Base-by-base conservation (phyloP, 1,140 invertebrate genomes). In the Belonocnema kinseyi region DNA sequence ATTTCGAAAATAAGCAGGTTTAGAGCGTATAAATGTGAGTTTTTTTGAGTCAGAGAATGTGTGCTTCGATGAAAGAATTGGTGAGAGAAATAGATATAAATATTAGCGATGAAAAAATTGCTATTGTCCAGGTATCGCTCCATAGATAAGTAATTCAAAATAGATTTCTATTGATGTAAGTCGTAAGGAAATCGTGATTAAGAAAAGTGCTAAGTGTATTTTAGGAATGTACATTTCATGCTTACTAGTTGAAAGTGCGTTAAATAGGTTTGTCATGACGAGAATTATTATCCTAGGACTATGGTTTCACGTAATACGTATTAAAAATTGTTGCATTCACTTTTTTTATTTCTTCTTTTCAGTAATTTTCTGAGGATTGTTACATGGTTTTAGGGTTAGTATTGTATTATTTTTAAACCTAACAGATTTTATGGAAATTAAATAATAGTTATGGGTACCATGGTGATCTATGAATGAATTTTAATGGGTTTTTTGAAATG, bases 51-150 rank as follows among this genome's bases (percentile, higher is more conserved):
- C 40, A 33, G 58, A 3, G 61, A 58, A 66, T 33, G 8, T 46
- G 33, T 66, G 61, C 40, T 46, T 7, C 7, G 40, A 46, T 40
- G 14, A 66, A n/a, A 46, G 61, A 66, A 40, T 66, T 14, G 26
- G 10, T 66, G 21, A 40, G 13, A 66, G 26, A 66, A 66, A 8
- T 40, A 61, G 13, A 26, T 61, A 33, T 66, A 66, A 16, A 46
- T 66, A 66, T 66, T 66, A 66, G 61, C 61, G 14, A 66, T 40
- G 26, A 66, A 66, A 40, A 40, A 56, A n/a, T 66, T 66, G 61
- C 61, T 33, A 66, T 66, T 66, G 61, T 66, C 61, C 61, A 66
- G 61, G 13, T 66, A 33, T 66, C 61, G 61, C 61, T 66, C 61
- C 16, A 66, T 66, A 66, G 61, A 66, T 16, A 40, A 40, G 40